phyloP scores from a whole-genome alignment of 2,797 vertebrate species.

The Ceyx erithaca region DNA sequence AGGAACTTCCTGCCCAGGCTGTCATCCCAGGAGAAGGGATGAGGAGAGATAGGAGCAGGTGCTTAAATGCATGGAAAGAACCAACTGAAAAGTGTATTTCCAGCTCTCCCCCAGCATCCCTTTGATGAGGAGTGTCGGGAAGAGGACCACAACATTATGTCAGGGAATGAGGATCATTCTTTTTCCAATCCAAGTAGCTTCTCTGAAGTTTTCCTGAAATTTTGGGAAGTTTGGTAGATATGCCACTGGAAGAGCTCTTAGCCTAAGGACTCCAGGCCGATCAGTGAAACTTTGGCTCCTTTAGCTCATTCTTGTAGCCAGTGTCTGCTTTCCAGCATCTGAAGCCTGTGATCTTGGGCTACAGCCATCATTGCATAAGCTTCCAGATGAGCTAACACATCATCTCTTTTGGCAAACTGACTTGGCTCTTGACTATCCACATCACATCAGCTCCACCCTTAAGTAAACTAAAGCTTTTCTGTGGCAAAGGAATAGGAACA shows the following conservation, averaged over 20 bases:
- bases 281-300: background rate
- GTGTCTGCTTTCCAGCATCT: background rate
- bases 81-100: background rate
- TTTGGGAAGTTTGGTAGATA: background rate
- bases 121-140: background rate
- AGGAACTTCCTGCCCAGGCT: background rate
- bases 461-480: background rate
- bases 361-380: background rate
- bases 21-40: background rate
- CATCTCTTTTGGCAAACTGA: background rate
- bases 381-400: background rate
- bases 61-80: background rate
- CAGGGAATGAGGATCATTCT: background rate
- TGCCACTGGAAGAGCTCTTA: background rate
- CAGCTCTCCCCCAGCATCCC: background rate
- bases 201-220: background rate
- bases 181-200: background rate
- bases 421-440: background rate
- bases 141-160: background rate
- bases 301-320: background rate
- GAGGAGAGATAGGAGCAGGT: background rate
- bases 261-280: background rate
- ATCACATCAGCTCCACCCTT: background rate
- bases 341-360: background rate
- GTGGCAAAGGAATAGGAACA: background rate